phyloP scores from a whole-genome alignment of 2,888 invertebrate species.

The Magallana nippona region DNA sequence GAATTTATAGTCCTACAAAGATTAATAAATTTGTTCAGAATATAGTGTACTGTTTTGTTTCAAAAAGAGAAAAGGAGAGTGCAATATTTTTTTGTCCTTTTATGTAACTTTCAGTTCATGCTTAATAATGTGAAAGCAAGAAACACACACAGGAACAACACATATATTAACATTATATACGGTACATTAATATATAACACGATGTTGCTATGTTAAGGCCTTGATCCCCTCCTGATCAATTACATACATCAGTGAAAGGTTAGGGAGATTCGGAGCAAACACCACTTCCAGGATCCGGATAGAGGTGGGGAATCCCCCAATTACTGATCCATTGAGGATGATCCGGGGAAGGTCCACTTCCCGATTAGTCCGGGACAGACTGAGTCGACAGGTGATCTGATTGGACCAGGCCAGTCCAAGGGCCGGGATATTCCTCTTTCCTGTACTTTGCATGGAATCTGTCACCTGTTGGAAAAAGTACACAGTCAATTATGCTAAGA shows the following conservation, averaged over 20 bases:
- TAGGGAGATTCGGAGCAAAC: conserved; percentile 84
- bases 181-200: neutral
- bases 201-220: conserved; percentile 48
- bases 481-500: neutral
- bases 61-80: neutral
- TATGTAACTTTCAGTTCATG: no score
- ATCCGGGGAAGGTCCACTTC: conserved; percentile 55
- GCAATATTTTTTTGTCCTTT: neutral
- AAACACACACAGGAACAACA: no score
- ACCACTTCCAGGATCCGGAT: conserved; percentile 81
- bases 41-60: no score
- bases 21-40: neutral
- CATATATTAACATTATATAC: neutral
- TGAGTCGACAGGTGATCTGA: conserved; percentile 84
- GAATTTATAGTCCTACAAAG: no score
- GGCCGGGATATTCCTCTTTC: conserved; percentile 81
- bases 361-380: conserved; percentile 78
- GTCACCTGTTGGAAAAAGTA: conserved; percentile 63
- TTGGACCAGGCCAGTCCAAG: conserved; percentile 86
- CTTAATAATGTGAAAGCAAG: neutral
- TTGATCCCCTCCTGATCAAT: conserved; percentile 81
- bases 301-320: conserved; percentile 56
- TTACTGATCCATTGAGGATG: conserved; percentile 53
- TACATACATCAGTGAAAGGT: conserved; percentile 81
- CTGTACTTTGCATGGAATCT: conserved; percentile 62